A percentile compares a stretch with the other conserved stretches of the same genome.
Evolutionary conservation across 2,888 invertebrate genomes (phyloP).

Genomic region (Anagyrus pseudococci): DNA sequence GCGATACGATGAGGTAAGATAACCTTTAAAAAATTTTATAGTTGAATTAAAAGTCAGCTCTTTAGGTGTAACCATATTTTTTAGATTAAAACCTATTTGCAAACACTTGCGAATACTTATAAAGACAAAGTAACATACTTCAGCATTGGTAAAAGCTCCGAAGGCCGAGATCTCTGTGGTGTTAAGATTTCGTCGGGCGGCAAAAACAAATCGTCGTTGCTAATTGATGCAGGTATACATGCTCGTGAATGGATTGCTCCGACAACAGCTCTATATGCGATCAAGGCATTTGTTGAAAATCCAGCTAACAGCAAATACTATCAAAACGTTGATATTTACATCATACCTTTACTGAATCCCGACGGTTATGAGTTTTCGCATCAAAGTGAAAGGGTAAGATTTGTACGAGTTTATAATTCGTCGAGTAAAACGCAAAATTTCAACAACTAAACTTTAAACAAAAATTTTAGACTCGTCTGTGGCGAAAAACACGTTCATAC

Average conservation of each 20-base stretch:
- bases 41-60: no score
- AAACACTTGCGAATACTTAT: neutral
- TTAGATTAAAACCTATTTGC: conserved; percentile 5
- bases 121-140: neutral
- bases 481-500: conserved; percentile 73
- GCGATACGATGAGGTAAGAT: conserved; percentile 6
- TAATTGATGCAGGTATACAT: conserved; percentile 71
- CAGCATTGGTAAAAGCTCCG: conserved; percentile 8
- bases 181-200: conserved; percentile 69
- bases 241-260: conserved; percentile 75
- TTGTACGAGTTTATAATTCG: neutral
- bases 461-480: conserved; percentile 47
- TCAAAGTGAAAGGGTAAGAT: neutral
- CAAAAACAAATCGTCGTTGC: conserved; percentile 63
- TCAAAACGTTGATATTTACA: conserved; percentile 70
- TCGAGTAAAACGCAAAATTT: neutral
- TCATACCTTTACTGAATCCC: conserved; percentile 73
- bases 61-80: neutral
- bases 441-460: neutral
- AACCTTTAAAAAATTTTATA: neutral
- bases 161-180: conserved; percentile 61
- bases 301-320: conserved; percentile 62
- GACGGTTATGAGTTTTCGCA: conserved; percentile 75
- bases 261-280: conserved; percentile 67
- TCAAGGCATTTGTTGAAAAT: conserved; percentile 68